Evolutionary conservation across 2,113 vertebrate species (phyloP), one percentile per base, ranked within the genome.

Genomic region (Eulemur rufifrons): DNA sequence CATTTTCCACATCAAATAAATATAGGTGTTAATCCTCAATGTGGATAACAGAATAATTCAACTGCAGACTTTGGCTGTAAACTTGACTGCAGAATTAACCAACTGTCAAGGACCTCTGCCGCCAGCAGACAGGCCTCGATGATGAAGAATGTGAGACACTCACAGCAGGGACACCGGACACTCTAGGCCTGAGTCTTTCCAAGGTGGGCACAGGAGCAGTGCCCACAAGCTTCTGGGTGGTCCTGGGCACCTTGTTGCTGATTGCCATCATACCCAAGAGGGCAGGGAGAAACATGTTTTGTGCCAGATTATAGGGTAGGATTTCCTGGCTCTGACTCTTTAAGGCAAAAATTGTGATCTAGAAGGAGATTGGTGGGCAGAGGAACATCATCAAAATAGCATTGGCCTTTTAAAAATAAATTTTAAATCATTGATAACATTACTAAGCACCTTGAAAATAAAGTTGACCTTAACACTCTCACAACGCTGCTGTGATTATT

Each of bases 21-120:
- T 50, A 63, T 91, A 97, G 47, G 34, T 78, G 64, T 82, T 95
- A 97, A 96, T 93, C 78, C 97, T 90, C 52, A 94, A 84, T 86
- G 93, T 93, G 86, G 90, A 89, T 97, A 96, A 74, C 61, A 76
- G 86, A 94, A 94, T 92, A 64, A 96, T 66, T 93, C 74, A 92
- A 80, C 74, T 94, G 69, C 34, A 59, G 87, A n/a, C 54, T 77
- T 89, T 80, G 94, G 37, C 90, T 69, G 82, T 86, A 77, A 95
- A 86, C 82, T 29, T 34, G n/a, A 9, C 10, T 25, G 47, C 9
- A 34, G 93, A 95, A 95, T 84, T 59, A 93, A 84, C 68, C 54
- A 59, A 50, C 96, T 95, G 93, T 95, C 94, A 97, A 86, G 69
- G 90, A n/a, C 92, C 34, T 76, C 39, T 86, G 91, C 80, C 1